These are phyloP conservation scores for Rhinoptilus africanus DNA, from an alignment of 2,113 vertebrate genomes.

Conservation along the genomic window DNA sequence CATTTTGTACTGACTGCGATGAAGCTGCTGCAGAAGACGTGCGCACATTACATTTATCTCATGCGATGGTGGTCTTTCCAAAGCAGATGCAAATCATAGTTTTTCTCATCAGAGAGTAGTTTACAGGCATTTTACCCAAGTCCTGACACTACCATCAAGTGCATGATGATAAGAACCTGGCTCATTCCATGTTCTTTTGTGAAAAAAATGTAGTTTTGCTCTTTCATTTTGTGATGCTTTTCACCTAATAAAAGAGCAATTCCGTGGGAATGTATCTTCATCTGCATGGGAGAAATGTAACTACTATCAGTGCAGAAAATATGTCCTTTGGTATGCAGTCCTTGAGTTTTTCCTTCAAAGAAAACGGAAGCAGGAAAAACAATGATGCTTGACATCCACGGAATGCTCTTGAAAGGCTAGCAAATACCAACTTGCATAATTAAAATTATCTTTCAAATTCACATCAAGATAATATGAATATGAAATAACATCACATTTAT, in stretches of 20 bases:
- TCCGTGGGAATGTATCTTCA: neutral
- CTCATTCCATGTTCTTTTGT: neutral
- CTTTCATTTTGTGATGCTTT: neutral
- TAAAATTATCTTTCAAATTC: slow-evolving; percentile 8
- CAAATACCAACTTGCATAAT: neutral
- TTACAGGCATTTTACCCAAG: neutral
- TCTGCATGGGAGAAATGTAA: neutral
- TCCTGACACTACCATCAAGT: neutral
- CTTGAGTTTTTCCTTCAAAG: neutral
- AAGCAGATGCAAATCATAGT: neutral
- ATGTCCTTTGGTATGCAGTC: neutral
- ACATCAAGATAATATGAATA: neutral
- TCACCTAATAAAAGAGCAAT: neutral
- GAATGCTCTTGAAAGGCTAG: neutral
- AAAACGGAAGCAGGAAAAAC: neutral
- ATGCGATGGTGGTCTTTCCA: neutral
- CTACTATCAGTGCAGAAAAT: neutral
- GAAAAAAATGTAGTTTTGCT: neutral
- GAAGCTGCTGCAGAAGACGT: neutral
- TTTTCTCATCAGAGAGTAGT: neutral
- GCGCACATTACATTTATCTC: neutral
- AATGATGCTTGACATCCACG: neutral
- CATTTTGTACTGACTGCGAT: neutral
- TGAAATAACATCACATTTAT: neutral
- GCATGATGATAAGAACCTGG: neutral